These are phyloP conservation scores for Leptogaster cylindrica DNA, from an alignment of 2,888 invertebrate genomes.

Conservation along the genomic window DNA sequence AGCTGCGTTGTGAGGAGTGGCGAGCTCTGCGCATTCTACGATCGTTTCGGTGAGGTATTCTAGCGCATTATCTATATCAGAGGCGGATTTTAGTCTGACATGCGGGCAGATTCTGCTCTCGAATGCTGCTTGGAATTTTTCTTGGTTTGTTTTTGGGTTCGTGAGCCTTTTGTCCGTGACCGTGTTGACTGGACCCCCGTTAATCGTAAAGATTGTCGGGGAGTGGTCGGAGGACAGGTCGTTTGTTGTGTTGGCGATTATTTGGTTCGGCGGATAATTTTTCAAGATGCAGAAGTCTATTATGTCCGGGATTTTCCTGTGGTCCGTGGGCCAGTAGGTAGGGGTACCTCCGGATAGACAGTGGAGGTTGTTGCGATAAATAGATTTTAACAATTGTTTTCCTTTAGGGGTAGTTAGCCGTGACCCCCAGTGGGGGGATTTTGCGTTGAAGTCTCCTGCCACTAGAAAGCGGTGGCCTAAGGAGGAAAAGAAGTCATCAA, in stretches of 20 bases:
- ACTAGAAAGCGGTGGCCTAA: neutral
- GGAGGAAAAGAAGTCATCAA: neutral
- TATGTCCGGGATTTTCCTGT: neutral
- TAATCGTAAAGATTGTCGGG: constrained; percentile 1
- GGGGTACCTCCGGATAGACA: neutral
- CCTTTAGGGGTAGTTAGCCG: constrained; percentile 3
- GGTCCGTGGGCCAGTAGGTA: neutral
- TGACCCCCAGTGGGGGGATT: constrained; percentile 4
- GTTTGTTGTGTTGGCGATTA: neutral
- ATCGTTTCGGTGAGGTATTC: neutral
- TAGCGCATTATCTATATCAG: neutral
- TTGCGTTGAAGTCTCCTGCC: neutral
- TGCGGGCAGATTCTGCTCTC: neutral
- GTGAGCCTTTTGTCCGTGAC: neutral
- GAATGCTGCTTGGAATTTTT: neutral
- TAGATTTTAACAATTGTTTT: neutral
- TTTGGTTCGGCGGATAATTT: neutral
- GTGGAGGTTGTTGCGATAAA: neutral
- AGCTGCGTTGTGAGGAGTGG: neutral
- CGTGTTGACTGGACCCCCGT: neutral
- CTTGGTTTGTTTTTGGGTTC: neutral
- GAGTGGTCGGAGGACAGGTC: constrained; percentile 1
- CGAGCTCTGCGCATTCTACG: neutral
- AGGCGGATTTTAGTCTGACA: neutral
- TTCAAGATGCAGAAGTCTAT: neutral